A percentile compares a stretch with the other conserved stretches of the same genome.
phyloP scores from a whole-genome alignment of 1,140 invertebrate genomes.

The Drosophila willistoni region DNA sequence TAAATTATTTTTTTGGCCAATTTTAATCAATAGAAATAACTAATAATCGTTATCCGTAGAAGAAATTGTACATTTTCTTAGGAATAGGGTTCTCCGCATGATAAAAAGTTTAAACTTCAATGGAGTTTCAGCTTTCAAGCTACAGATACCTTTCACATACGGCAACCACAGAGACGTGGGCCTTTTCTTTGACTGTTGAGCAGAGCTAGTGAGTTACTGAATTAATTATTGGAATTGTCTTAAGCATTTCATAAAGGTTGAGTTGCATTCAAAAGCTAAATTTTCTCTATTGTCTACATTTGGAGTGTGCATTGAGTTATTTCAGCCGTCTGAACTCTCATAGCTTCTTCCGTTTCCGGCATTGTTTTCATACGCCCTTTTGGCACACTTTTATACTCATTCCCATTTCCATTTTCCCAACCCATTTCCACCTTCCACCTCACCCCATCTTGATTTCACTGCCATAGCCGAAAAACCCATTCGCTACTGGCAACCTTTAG shows the following conservation, averaged over 20 bases:
- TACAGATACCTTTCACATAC: no score
- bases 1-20: no score
- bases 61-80: no score
- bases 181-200: no score
- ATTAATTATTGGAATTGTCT: background rate
- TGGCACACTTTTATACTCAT: constrained; percentile 22
- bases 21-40: no score
- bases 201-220: background rate
- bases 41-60: no score
- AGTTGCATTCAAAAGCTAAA: constrained; percentile 24
- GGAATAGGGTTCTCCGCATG: no score
- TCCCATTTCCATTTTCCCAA: constrained; percentile 1
- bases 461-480: constrained; percentile 1
- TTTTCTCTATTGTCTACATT: constrained; percentile 57
- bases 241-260: background rate
- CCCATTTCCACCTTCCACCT: background rate
- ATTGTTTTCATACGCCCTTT: constrained; percentile 61
- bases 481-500: constrained; percentile 18
- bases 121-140: no score
- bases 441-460: background rate
- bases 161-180: no score
- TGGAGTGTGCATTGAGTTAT: constrained; percentile 44
- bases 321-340: constrained; percentile 51
- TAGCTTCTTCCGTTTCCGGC: constrained; percentile 70
- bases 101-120: no score